Evolutionary conservation across 1,140 invertebrate genomes (phyloP).

Genomic region (Spodoptera litura): DNA sequence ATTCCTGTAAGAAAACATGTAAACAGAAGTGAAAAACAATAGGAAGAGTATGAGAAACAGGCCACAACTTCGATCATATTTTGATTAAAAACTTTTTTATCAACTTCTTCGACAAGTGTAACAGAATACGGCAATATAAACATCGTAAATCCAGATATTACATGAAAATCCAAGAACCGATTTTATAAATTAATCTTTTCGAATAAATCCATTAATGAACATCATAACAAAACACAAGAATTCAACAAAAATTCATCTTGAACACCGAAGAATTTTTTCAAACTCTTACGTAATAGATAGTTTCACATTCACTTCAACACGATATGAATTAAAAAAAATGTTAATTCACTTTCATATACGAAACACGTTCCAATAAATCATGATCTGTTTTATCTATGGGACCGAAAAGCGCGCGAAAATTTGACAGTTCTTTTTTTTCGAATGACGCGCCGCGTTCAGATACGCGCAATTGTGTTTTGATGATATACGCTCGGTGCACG

Average conservation of each 20-base stretch:
- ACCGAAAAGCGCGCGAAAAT: conserved; percentile 69
- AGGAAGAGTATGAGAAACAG: conserved; percentile 48
- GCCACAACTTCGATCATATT: conserved; percentile 49
- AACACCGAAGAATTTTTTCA: conserved; percentile 61
- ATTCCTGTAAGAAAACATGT: conserved; percentile 54
- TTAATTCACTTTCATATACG: conserved; percentile 81
- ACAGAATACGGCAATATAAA: conserved; percentile 16
- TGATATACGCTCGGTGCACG: conserved; percentile 53
- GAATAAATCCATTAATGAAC: conserved; percentile 25
- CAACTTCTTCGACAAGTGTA: neutral
- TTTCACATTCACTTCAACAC: conserved; percentile 82
- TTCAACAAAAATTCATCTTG: conserved; percentile 59
- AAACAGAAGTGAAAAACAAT: conserved; percentile 36
- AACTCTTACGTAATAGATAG: conserved; percentile 73
- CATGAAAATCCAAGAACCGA: neutral
- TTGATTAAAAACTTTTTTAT: neutral
- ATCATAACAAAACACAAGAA: conserved; percentile 43
- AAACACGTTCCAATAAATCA: conserved; percentile 67
- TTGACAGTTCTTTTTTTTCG: conserved; percentile 59
- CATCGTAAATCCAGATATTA: conserved; percentile 1
- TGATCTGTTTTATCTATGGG: conserved; percentile 50
- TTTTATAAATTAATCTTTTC: conserved; percentile 4
- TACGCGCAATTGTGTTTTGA: conserved; percentile 57
- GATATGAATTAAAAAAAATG: conserved; percentile 66
- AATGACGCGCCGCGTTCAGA: conserved; percentile 51